Percentiles rank a stretch among this genome's conserved stretches.
Conservation (phyloP, 1,140 invertebrate species). For the Diorhabda elongata region DNA sequence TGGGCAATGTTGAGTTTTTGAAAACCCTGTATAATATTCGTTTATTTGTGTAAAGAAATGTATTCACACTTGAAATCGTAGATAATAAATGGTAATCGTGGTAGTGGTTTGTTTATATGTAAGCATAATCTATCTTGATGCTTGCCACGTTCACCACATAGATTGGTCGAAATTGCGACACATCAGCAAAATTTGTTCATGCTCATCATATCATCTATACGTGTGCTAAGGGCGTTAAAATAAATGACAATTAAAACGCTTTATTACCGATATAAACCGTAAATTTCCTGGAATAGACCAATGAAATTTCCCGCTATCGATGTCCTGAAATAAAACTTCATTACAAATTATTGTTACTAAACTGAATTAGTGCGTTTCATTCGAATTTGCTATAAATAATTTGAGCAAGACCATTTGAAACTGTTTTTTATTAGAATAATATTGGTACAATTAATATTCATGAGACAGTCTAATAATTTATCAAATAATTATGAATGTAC, state of each 20-base stretch:
- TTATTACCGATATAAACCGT: constrained; percentile 11
- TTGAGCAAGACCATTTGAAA: neutral
- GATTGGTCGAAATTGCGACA: constrained; percentile 8
- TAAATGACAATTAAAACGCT: constrained; percentile 16
- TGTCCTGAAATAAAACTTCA: constrained; percentile 9
- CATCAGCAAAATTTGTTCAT: constrained; percentile 11
- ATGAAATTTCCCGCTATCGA: constrained; percentile 5
- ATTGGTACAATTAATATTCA: too few relatives aligned
- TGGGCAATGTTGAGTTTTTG: too few relatives aligned
- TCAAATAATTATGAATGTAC: too few relatives aligned
- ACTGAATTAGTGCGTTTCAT: neutral
- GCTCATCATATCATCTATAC: constrained; percentile 15
- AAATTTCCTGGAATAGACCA: constrained; percentile 2
- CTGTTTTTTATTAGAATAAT: too few relatives aligned
- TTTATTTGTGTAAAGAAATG: too few relatives aligned
- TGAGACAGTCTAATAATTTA: too few relatives aligned
- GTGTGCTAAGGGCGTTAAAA: constrained; percentile 12
- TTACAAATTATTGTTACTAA: constrained; percentile 14
- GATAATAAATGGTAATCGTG: neutral
- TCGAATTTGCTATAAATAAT: neutral
- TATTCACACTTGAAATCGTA: constrained; percentile 6
- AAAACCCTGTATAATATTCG: too few relatives aligned
- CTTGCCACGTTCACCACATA: too few relatives aligned
- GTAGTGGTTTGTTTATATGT: constrained; percentile 8
- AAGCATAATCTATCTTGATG: neutral